Percentiles rank a stretch among this genome's conserved stretches.
These are phyloP conservation scores for Mus spretus DNA, from an alignment of 2,797 vertebrate species.

Conservation along the genomic window DNA sequence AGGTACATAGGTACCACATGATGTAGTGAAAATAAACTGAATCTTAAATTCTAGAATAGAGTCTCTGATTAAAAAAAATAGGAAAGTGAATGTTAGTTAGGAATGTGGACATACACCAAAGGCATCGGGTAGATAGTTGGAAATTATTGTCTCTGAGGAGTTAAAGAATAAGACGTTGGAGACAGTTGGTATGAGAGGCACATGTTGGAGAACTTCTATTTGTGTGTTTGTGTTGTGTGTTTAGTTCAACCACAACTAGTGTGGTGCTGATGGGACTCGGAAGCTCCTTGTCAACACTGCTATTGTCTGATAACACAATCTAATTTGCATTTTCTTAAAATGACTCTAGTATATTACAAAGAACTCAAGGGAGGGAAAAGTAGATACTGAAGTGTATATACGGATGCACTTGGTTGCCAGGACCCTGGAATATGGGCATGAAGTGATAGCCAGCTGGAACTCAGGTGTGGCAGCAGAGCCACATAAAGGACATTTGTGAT, in stretches of 20 bases:
- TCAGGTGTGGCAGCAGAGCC: neutral
- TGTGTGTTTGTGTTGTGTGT: neutral
- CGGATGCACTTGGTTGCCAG: neutral
- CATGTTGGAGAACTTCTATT: neutral
- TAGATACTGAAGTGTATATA: neutral
- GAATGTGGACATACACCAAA: neutral
- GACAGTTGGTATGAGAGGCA: neutral
- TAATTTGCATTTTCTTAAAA: neutral
- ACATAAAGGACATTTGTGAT: neutral
- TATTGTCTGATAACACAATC: neutral
- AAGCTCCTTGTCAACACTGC: neutral
- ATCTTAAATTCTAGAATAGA: constrained; percentile 2
- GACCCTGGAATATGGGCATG: neutral
- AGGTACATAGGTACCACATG: too few relatives aligned
- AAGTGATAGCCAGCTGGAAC: neutral
- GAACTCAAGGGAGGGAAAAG: neutral
- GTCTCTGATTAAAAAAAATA: neutral
- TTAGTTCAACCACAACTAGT: neutral
- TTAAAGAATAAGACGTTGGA: neutral
- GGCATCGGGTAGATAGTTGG: neutral
- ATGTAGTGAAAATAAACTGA: neutral
- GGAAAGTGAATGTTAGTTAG: neutral
- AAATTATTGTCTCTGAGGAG: neutral
- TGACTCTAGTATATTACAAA: neutral
- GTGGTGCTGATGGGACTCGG: neutral